Percentiles rank a stretch among this genome's conserved stretches.
Evolutionary conservation across 2,888 invertebrate genomes (phyloP).

Genomic region (Agrotis ipsilon): DNA sequence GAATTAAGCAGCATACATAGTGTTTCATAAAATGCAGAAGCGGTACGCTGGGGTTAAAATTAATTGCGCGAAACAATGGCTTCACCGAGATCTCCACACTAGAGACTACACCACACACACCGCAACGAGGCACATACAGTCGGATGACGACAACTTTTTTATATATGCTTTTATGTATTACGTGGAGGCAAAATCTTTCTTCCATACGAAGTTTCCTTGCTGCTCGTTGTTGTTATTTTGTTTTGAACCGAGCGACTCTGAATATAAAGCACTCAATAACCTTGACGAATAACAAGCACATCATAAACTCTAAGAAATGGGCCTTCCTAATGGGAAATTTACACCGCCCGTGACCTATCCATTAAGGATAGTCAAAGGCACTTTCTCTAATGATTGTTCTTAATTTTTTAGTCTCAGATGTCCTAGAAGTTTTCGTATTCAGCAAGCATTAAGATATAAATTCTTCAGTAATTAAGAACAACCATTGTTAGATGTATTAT

Average conservation of each 20-base stretch:
- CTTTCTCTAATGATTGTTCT: slow-evolving; percentile 35
- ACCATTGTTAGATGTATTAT: not conserved
- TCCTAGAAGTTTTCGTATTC: not conserved
- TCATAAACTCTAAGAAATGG: slow-evolving; percentile 50
- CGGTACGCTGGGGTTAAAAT: slow-evolving; percentile 19
- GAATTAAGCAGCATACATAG: slow-evolving; percentile 16
- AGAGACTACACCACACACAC: slow-evolving; percentile 14
- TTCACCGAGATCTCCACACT: slow-evolving; percentile 20
- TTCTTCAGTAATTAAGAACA: not conserved
- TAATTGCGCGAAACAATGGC: slow-evolving; percentile 45
- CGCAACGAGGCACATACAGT: not conserved
- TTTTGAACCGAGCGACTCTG: slow-evolving; percentile 43
- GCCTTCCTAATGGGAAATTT: slow-evolving; percentile 44
- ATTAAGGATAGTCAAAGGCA: slow-evolving; percentile 42
- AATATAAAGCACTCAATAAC: slow-evolving; percentile 40
- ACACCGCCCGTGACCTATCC: slow-evolving; percentile 34
- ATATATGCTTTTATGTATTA: slow-evolving; percentile 15
- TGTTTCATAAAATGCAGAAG: slow-evolving; percentile 38
- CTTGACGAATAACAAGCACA: slow-evolving; percentile 41
- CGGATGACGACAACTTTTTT: slow-evolving; percentile 16
- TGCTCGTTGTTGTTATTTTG: slow-evolving; percentile 44
- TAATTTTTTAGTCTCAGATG: slow-evolving; percentile 2
- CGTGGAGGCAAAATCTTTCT: slow-evolving; percentile 12
- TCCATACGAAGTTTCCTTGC: slow-evolving; percentile 33
- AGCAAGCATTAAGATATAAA: too few relatives aligned